Conservation (phyloP, 2,888 invertebrate genomes). For the Perdita meconis region DNA sequence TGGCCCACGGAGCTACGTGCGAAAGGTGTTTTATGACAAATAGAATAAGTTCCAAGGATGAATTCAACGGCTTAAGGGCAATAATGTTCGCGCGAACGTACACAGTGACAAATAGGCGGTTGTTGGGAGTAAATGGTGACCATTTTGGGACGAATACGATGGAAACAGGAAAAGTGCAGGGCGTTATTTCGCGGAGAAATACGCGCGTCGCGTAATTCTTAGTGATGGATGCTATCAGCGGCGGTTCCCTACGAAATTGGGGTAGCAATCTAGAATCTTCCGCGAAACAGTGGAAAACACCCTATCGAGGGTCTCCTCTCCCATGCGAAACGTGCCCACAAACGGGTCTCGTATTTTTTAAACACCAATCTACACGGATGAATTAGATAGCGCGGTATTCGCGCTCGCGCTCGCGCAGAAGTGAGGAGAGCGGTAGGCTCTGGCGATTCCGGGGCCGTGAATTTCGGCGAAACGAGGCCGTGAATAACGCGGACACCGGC, state of each 20-base stretch:
- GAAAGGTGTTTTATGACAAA: not conserved
- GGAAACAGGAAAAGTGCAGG: conserved; percentile 22
- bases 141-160: conserved; percentile 15
- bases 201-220: conserved; percentile 22
- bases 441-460: conserved; percentile 34
- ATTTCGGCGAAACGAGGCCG: conserved; percentile 35
- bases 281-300: not conserved
- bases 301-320: not conserved
- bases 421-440: not conserved
- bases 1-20: not conserved
- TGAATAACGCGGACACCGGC: conserved; percentile 45
- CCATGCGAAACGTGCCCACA: not conserved
- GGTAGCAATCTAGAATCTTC: conserved; percentile 12
- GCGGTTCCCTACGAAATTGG: conserved; percentile 6
- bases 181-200: conserved; percentile 18
- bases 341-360: not conserved
- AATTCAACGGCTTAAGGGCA: conserved; percentile 8
- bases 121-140: conserved; percentile 18
- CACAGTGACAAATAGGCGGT: conserved; percentile 12
- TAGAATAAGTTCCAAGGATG: conserved; percentile 5
- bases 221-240: conserved; percentile 22
- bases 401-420: not conserved
- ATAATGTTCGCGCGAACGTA: conserved; percentile 8
- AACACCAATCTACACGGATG: not conserved
- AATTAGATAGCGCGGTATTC: not conserved